phyloP scores from a whole-genome alignment of 2,888 invertebrate genomes.

The Steromphala cineraria region DNA sequence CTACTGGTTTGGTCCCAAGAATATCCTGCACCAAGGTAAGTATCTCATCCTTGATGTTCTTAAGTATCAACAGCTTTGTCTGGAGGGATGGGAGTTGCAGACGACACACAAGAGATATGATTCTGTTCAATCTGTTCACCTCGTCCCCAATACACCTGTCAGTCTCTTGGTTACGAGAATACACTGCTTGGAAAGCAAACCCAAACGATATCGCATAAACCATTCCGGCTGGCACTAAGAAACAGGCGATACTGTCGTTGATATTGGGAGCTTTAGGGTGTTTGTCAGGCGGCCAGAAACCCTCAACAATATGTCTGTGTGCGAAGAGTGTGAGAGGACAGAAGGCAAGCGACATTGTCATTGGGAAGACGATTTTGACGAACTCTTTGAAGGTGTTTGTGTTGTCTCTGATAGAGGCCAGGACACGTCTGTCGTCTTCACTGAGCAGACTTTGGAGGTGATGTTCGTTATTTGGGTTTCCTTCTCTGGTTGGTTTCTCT shows the following conservation, averaged over 20 bases:
- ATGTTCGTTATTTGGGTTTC: neutral
- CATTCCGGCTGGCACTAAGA: constrained; percentile 60
- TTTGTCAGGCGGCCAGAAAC: constrained; percentile 45
- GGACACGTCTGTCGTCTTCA: neutral
- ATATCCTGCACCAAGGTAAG: constrained; percentile 55
- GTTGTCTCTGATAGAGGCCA: neutral
- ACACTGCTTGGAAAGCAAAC: constrained; percentile 60
- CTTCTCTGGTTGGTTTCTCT: neutral
- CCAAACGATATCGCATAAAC: constrained; percentile 65
- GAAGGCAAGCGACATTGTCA: constrained; percentile 48
- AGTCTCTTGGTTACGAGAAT: constrained; percentile 49
- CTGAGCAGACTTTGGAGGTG: neutral
- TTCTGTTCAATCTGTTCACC: constrained; percentile 53
- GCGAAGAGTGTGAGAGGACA: constrained; percentile 54
- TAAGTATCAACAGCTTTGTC: constrained; percentile 37
- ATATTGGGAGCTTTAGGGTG: constrained; percentile 46
- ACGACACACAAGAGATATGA: constrained; percentile 52
- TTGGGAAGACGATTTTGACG: constrained; percentile 43
- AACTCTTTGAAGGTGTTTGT: constrained; percentile 37
- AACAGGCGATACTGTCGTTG: constrained; percentile 64
- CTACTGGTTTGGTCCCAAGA: constrained; percentile 30
- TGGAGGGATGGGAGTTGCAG: constrained; percentile 34
- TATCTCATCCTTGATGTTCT: constrained; percentile 55
- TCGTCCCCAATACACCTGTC: constrained; percentile 47
- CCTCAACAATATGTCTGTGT: constrained; percentile 40